Base-by-base conservation (phyloP, 1,140 invertebrate species). In the Euura saliciscinereae region DNA sequence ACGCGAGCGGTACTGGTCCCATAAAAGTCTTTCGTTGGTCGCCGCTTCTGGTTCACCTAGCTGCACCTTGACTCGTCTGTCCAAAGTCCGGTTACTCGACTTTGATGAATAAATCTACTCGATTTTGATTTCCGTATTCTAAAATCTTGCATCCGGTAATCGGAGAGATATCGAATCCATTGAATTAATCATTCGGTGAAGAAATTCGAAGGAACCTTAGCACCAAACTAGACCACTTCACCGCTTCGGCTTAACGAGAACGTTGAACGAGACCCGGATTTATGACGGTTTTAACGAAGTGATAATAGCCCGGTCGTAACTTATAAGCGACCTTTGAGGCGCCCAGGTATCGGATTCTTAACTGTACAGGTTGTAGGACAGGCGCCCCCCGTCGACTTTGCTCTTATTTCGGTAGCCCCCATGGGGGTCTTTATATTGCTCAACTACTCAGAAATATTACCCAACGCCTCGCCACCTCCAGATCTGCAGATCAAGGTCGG, bases 281-380 rank as follows among this genome's bases (percentile, higher is more conserved):
- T 81, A 81, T 80, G 78, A 71, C 71, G 73, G 74, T 75, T 76
- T 78, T 85, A 83, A 84, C 80, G 71, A 83, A 84, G 80, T 83
- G 84, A 86, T 85, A 86, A 86, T 86, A 80, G 80, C 74, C 78
- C 65, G 76, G 75, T 82, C 80, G 77, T 83, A 81, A 85, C 78
- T 84, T 85, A 80, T 75, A 70, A 66, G 51, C 43, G 70, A 59
- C 67, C 51, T 59, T 59, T 59, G 51, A 72, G 72, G 70, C 77
- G 67, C 75, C 71, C 43, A 77, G 76, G 71, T 79, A 71, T 74
- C 71, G 71, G 81, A 6, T 59, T 8, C 51, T 72, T 67, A 69
- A 76, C 73, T 73, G 79, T 77, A 78, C 83, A 85, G 81, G 80
- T 86, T 85, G 74, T 65, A 44, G 71, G 66, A n/a, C 8, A 28